Base-by-base conservation (phyloP, 2,888 invertebrate genomes). In the Flabesymbios commensalis region DNA sequence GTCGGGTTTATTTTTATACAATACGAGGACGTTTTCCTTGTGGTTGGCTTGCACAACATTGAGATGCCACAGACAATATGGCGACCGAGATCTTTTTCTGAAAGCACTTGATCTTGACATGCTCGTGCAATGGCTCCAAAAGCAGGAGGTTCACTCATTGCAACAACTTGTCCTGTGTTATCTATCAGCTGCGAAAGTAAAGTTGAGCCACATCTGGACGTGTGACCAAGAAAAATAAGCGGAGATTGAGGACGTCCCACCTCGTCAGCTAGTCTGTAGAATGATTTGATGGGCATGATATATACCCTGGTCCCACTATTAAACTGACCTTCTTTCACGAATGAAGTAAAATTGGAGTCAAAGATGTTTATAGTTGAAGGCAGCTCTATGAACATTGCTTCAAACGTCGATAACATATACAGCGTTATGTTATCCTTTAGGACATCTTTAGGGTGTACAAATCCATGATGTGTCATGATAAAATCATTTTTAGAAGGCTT, bases 141-240 rank as follows among this genome's bases (percentile, higher is more conserved):
- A 22, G 45, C 33, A 24, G 56, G 51, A 17, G 65, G 65, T 39
- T 65, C 65, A 7, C 59, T 51, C 28, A 65, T 28, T 10, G 65
- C 28, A 7, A 60, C 36, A 17, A 48, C 41, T 36, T 47, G 32
- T 17, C 39, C 59, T 1, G 62, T 65, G 22, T 55, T 53, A 24
- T 65, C 63, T 42, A 63, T 63, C 41, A 65, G 51, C 52, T 59
- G 59, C 24, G 59, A 55, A 3, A 65, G 28, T 26, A 65, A 48
- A 2, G 65, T 65, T 10, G 65, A 65, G 1, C 65, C 65, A 28
- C 65, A 65, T 10, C 65, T 42, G 26, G 63, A 56, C 17, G 64
- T 66, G 59, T 65, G 63, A n/a, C 49, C 56, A n/a, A 65, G 17
- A 41, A 65, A 65, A 17, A 63, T 56, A 45, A 65, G 28, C 51